These are phyloP conservation scores for Pomatostomus ruficeps DNA, from an alignment of 2,113 vertebrate genomes.

Conservation along the genomic window DNA sequence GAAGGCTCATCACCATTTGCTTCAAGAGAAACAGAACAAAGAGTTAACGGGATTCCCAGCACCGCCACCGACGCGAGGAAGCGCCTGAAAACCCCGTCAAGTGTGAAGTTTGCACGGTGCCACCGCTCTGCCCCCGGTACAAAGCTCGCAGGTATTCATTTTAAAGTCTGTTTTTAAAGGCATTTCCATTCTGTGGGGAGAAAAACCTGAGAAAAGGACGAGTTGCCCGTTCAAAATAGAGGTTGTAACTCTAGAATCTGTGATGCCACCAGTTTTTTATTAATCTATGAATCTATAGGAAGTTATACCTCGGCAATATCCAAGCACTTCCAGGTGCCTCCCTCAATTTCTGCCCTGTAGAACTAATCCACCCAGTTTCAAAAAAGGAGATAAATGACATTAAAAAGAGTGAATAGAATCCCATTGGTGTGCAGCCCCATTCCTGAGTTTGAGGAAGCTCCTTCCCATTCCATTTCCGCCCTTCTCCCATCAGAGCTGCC, in stretches of 20 bases:
- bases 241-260: background rate
- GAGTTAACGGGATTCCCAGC: background rate
- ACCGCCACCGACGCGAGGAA: rapidly evolving
- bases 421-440: background rate
- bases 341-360: background rate
- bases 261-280: rapidly evolving
- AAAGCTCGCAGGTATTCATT: rapidly evolving
- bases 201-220: background rate
- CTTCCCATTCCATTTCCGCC: background rate
- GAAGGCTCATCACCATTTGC: conserved; percentile 99
- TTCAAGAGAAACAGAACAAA: conserved; percentile 70
- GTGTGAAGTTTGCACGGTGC: background rate
- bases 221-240: background rate
- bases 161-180: background rate
- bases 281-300: background rate
- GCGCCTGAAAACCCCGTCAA: background rate
- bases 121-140: background rate
- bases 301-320: rapidly evolving
- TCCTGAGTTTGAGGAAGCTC: background rate
- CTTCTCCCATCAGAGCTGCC: background rate
- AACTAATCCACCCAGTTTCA: background rate
- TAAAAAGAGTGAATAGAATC: background rate
- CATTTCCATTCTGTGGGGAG: background rate
- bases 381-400: background rate
- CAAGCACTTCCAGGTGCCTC: background rate